Evolutionary conservation across 2,797 vertebrate genomes (phyloP), one percentile per base, ranked within the genome.

Genomic region (Holocentrus rufus): DNA sequence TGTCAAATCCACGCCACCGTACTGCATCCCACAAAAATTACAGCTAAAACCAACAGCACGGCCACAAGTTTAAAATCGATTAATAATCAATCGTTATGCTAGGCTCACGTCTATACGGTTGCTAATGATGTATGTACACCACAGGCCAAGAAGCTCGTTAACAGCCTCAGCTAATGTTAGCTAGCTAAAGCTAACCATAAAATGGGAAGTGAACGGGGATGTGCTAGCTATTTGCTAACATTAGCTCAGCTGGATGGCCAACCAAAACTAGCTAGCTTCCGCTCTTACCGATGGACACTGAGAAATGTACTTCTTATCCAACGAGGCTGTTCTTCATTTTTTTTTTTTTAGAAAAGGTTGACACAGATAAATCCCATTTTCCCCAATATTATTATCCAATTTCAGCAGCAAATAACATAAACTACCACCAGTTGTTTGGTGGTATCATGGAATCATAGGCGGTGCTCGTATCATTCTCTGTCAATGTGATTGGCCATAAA

Each of bases 401-500:
- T 78, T 72, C n/a, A 61, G 50, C 58, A 55, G 74, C 25, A 52
- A 8, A 20, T 42, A 31, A 30, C 17, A 64, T n/a, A 34, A 34
- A 34, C 31, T 5, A 74, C 27, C 15, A 61, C 69, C 69, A 6
- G 31, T 61, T 36, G 18, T 39, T 74, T 5, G 22, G 49, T 62
- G 22, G 22, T 11, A 42, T 53, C 4, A 53, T 5, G 7, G 56
- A 55, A 39, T 36, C 23, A 42, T 5, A 34, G 77, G 80, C 66
- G 77, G 67, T 0, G 0, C 44, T 20, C 0, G 7, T 0, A 7
- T 44, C 46, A 13, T 6, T 42, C 5, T 55, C 4, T 14, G 0
- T 25, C 2, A 25, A 58, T 55, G 20, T 27, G 80, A 90, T 90
- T 92, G 85, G 89, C 27, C 53, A 34, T 0, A 27, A 71, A 44